A percentile compares a stretch with the other conserved stretches of the same genome.
Evolutionary conservation across 2,888 invertebrate species (phyloP).

Genomic region (Serripes groenlandicus): DNA sequence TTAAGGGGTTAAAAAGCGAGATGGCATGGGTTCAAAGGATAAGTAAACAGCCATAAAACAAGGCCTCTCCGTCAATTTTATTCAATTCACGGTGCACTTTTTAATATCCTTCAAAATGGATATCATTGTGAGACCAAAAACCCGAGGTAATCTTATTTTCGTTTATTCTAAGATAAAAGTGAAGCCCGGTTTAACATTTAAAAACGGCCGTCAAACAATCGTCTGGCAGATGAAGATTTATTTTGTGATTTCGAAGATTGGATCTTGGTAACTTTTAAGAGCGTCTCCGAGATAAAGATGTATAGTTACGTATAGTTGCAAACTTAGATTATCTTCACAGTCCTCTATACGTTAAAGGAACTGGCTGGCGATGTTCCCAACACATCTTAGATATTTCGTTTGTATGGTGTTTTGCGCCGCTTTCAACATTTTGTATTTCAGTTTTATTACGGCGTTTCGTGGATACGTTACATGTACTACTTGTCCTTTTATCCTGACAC

Average conservation of each 20-base stretch:
- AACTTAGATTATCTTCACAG: neutral
- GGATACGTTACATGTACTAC: no score
- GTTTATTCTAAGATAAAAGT: constrained; percentile 21
- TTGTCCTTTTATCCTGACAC: no score
- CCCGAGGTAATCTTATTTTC: constrained; percentile 16
- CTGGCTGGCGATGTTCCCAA: no score
- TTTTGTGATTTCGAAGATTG: constrained; percentile 25
- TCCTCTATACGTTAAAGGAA: no score
- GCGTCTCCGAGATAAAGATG: constrained; percentile 20
- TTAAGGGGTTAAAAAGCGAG: neutral
- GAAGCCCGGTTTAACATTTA: constrained; percentile 30
- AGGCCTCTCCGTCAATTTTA: neutral
- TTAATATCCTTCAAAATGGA: neutral
- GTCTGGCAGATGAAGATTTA: constrained; percentile 43
- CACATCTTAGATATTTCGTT: no score
- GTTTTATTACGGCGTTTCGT: neutral
- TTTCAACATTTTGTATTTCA: neutral
- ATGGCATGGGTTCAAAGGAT: neutral
- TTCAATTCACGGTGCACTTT: constrained; percentile 17
- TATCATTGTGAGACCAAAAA: constrained; percentile 5
- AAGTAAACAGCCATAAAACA: neutral
- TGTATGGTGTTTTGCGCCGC: no score
- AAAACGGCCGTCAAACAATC: constrained; percentile 40
- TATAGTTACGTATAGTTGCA: constrained; percentile 7
- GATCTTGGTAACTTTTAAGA: constrained; percentile 37